Base-by-base conservation (phyloP, 2,888 invertebrate species). In the Cetonia aurata region DNA sequence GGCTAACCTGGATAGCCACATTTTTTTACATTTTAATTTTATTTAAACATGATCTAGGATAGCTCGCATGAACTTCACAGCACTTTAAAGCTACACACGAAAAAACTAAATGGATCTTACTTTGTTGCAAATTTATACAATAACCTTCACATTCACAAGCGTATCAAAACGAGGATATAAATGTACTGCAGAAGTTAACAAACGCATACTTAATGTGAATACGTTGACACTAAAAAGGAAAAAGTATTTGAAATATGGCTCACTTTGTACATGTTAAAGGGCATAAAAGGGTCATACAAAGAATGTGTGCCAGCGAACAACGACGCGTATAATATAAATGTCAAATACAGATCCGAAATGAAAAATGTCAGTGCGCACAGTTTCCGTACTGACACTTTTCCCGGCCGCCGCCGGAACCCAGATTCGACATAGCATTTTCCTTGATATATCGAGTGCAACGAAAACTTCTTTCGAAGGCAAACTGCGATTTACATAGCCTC, bases 271-370 rank as follows among this genome's bases (percentile, higher is more conserved):
- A 10, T 12, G 17, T 3, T 25, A 52, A n/a, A 52, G 52, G 25
- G 19, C 19, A 12, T 19, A 3, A 25, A 52, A 25, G 12, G 17
- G 12, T 52, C 25, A 19, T 25, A 52, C 12, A 52, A 19, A 10
- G 9, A 52, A 52, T 25, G 25, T 52, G 1, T 3, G 25, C 10
- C 19, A 17, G 9, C 37, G 8, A 37, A 37, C 4, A 37, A 37
- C 55, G n/a, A n/a, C n/a, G n/a, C n/a, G n/a, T n/a, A 33, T 56
- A 56, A 56, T 37, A 56, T 56, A 37, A 33, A 56, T 33, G 55
- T 56, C 55, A 33, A 46, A 46, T 59, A 1, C 44, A 59, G 17
- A 12, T 44, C 17, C 8, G 44, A 25, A 19, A 44, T 59, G 42
- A 59, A 44, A 15, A 41, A 37, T 56, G 10, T 17, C 8, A 56